These are phyloP conservation scores for Ochropleura plecta DNA, from an alignment of 2,888 invertebrate genomes.

Conservation along the genomic window DNA sequence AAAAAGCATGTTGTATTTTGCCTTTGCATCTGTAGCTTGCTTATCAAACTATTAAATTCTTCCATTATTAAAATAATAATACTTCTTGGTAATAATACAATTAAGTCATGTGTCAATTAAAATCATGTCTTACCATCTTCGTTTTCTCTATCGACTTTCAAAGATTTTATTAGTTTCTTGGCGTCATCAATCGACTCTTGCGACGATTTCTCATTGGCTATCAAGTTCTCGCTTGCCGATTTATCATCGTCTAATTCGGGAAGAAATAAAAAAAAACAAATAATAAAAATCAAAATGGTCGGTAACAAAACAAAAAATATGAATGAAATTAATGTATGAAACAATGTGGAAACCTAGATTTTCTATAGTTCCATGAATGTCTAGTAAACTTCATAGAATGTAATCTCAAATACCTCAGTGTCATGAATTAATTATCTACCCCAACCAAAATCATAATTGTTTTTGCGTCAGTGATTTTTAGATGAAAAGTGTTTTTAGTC, in stretches of 20 bases:
- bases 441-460: not conserved
- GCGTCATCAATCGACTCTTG: constrained; percentile 86
- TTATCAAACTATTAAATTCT: constrained; percentile 8
- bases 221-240: constrained; percentile 78
- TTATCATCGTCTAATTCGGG: constrained; percentile 74
- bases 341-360: not conserved
- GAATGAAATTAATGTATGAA: not conserved
- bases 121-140: constrained; percentile 85
- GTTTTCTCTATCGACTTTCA: constrained; percentile 87
- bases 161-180: constrained; percentile 86
- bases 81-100: constrained; percentile 34
- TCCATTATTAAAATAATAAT: constrained; percentile 38
- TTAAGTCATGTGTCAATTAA: not conserved
- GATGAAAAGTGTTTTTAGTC: not conserved
- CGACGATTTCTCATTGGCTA: constrained; percentile 80
- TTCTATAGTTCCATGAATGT: not conserved
- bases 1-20: not conserved
- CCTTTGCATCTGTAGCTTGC: not conserved
- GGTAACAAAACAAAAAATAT: constrained; percentile 8
- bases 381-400: too few species aligned
- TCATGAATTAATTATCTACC: not conserved
- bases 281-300: constrained; percentile 61
- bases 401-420: not conserved
- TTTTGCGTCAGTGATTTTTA: not conserved
- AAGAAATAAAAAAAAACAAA: constrained; percentile 64